phyloP scores from a whole-genome alignment of 2,113 vertebrate species.

The Pyrgilauda ruficollis region DNA sequence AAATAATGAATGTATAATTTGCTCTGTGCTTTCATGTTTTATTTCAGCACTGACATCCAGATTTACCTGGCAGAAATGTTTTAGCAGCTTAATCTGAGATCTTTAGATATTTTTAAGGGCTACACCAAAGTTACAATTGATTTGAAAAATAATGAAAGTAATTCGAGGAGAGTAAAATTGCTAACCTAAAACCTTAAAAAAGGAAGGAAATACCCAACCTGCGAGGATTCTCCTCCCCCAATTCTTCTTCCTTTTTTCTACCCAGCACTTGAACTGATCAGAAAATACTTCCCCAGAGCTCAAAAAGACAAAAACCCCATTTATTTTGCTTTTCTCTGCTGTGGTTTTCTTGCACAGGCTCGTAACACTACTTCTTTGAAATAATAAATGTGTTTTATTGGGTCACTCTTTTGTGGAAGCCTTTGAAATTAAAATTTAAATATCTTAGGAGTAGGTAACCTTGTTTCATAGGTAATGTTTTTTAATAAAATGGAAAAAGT shows the following conservation, averaged over 20 bases:
- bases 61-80: not conserved
- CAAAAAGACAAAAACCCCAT: not conserved
- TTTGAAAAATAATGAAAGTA: not conserved
- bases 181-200: not conserved
- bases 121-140: not conserved
- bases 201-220: not conserved
- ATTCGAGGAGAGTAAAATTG: not conserved
- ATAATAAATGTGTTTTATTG: not conserved
- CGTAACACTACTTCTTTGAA: not conserved
- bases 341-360: not conserved
- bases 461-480: not conserved
- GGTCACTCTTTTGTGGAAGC: not conserved
- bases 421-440: not conserved
- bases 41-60: not conserved
- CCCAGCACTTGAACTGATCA: not conserved
- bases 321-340: not conserved
- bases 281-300: not conserved
- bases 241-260: not conserved
- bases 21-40: not conserved
- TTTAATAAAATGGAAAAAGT: not conserved
- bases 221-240: rapidly evolving
- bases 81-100: not conserved
- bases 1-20: not conserved
- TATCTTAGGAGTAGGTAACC: not conserved
- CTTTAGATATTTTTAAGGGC: not conserved